Conservation (phyloP, 2,113 vertebrate genomes). For the Psittacula cyanocephala region DNA sequence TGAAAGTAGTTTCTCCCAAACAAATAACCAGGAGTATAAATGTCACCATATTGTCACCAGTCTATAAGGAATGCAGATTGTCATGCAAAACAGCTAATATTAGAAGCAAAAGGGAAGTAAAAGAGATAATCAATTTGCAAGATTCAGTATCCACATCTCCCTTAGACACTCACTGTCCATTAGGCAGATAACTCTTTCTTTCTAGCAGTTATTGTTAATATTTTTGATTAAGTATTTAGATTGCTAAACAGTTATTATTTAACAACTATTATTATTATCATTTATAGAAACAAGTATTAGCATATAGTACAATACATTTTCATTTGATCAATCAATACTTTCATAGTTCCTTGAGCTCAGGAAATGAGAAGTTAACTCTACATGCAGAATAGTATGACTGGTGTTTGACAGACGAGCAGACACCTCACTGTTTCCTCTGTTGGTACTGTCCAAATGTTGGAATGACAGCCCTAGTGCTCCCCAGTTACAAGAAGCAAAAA, state of each 20-base stretch:
- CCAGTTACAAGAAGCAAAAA: not conserved
- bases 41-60: not conserved
- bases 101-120: not conserved
- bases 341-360: not conserved
- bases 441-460: not conserved
- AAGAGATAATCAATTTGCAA: not conserved
- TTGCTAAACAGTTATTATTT: not conserved
- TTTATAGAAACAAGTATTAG: fast-evolving
- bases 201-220: not conserved
- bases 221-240: not conserved
- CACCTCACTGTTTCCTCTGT: not conserved
- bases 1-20: not conserved
- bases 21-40: not conserved
- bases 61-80: too few relatives aligned
- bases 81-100: not conserved
- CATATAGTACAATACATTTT: not conserved
- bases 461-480: fast-evolving
- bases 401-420: not conserved
- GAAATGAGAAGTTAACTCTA: not conserved
- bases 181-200: not conserved
- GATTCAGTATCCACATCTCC: fast-evolving
- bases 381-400: fast-evolving
- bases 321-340: not conserved
- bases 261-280: not conserved
- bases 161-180: fast-evolving